A percentile compares a stretch with the other conserved stretches of the same genome.
Conservation (phyloP, 2,797 vertebrate genomes). For the Takifugu ocellatus region DNA sequence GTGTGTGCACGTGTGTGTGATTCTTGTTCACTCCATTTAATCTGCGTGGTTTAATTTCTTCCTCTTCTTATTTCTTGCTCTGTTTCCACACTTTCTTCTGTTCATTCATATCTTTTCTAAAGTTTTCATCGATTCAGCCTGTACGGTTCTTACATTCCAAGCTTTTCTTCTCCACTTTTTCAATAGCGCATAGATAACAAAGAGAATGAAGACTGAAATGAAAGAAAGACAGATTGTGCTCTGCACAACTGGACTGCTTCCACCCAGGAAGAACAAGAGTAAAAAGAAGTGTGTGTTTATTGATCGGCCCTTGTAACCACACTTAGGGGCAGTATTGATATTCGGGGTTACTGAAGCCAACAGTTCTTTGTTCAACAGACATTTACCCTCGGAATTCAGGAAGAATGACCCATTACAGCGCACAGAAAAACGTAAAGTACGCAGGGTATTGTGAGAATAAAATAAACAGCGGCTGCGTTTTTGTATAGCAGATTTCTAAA, state of each 20-base stretch:
- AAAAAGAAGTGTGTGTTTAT: slow-evolving; percentile 6
- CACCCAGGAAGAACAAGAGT: background rate
- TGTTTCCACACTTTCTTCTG: slow-evolving; percentile 10
- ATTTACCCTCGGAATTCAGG: slow-evolving; percentile 4
- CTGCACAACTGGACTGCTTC: background rate
- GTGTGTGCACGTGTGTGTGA: slow-evolving; percentile 8
- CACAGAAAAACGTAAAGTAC: background rate
- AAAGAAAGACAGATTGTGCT: background rate
- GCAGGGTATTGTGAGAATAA: background rate
- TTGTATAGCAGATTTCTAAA: background rate
- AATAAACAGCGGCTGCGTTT: background rate
- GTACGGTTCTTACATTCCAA: slow-evolving; percentile 6
- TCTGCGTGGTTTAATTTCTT: slow-evolving; percentile 38
- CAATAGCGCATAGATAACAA: background rate
- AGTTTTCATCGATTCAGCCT: background rate
- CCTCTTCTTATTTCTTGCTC: slow-evolving; percentile 12
- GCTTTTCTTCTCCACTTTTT: slow-evolving; percentile 6
- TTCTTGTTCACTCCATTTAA: slow-evolving; percentile 27
- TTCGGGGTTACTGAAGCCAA: slow-evolving; percentile 42
- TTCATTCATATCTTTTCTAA: slow-evolving; percentile 11
- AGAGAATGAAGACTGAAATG: background rate
- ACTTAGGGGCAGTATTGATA: slow-evolving; percentile 55
- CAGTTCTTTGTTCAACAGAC: slow-evolving; percentile 38
- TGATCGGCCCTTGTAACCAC: slow-evolving; percentile 31
- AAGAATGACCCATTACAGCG: background rate